A percentile compares a stretch with the other conserved stretches of the same genome.
Conservation (phyloP, 2,113 vertebrate genomes). For the Aviceda subcristata region DNA sequence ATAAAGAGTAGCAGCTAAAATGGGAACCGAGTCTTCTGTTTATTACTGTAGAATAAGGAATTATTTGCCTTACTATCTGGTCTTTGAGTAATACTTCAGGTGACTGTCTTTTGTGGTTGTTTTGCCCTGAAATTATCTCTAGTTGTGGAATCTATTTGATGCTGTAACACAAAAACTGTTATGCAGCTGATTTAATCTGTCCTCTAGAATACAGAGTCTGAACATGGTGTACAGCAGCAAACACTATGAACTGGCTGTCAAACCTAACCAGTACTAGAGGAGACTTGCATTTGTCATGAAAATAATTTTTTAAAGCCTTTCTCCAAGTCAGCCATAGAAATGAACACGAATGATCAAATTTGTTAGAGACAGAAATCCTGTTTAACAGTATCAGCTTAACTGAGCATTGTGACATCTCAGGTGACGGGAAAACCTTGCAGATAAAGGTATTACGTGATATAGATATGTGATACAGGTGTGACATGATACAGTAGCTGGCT, state of each 20-base stretch:
- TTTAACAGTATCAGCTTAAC: not conserved
- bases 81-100: not conserved
- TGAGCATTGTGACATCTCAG: not conserved
- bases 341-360: not conserved
- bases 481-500: not conserved
- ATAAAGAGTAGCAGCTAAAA: not conserved
- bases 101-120: not conserved
- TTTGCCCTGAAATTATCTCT: not conserved
- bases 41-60: not conserved
- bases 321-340: not conserved
- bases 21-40: not conserved
- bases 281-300: not conserved
- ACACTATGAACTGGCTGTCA: not conserved
- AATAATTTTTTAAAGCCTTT: not conserved
- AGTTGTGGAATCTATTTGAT: not conserved
- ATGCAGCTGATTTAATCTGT: not conserved
- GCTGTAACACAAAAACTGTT: not conserved
- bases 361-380: not conserved
- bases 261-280: not conserved
- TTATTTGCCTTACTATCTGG: not conserved
- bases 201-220: not conserved
- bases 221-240: not conserved
- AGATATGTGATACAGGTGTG: not conserved
- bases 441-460: not conserved
- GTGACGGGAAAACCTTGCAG: not conserved